Conservation (phyloP, 1,140 invertebrate genomes). For the Drosophila funebris region DNA sequence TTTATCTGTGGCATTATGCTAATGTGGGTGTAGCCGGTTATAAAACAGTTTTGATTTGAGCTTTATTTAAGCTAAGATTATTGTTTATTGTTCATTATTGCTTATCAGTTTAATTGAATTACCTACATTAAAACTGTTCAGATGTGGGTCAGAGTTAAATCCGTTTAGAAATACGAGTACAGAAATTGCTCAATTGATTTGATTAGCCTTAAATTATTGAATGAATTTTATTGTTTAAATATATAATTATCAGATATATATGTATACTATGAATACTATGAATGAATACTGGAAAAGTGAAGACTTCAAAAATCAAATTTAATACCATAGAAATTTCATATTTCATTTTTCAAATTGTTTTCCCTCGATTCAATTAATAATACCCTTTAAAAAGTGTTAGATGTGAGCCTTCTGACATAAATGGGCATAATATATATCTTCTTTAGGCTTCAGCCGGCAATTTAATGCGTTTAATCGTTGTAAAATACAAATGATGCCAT, state of each 20-base stretch:
- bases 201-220: too few relatives aligned
- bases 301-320: too few relatives aligned
- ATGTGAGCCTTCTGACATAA: neutral
- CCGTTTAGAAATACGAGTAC: neutral
- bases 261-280: too few relatives aligned
- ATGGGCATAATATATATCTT: neutral
- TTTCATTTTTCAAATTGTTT: neutral
- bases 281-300: too few relatives aligned
- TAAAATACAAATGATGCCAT: conserved; percentile 56
- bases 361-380: neutral
- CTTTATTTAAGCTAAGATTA: conserved; percentile 26
- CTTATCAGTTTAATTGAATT: conserved; percentile 20
- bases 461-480: conserved; percentile 7
- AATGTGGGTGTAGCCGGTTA: conserved; percentile 72
- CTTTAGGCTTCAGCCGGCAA: conserved; percentile 14
- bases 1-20: conserved; percentile 45
- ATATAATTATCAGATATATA: too few relatives aligned
- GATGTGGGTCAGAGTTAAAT: neutral
- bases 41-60: conserved; percentile 57
- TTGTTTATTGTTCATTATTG: conserved; percentile 62
- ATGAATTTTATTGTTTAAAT: too few relatives aligned
- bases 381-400: neutral
- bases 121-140: neutral
- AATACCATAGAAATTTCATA: too few relatives aligned
- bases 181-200: neutral